phyloP scores from a whole-genome alignment of 2,113 vertebrate genomes.

The Nesogale talazaci region DNA sequence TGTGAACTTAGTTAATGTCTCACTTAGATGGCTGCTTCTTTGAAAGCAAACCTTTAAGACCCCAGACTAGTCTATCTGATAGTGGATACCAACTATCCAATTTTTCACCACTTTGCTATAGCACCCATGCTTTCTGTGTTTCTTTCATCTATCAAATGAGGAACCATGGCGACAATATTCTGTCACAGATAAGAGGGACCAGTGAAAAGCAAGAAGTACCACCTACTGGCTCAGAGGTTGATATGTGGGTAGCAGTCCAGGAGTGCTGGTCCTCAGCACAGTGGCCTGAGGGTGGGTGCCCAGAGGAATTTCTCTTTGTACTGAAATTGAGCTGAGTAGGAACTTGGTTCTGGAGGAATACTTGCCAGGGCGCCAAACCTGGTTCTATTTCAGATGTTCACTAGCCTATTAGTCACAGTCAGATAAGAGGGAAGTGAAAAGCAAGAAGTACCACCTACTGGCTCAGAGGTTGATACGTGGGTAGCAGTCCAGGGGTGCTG shows the following conservation, averaged over 20 bases:
- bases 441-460: background rate
- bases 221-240: background rate
- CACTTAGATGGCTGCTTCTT: no score
- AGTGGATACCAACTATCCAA: no score
- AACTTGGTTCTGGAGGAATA: background rate
- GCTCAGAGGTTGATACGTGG: background rate
- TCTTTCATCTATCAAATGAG: background rate
- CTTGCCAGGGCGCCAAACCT: no score
- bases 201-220: background rate
- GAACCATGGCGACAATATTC: background rate
- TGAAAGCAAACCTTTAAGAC: no score
- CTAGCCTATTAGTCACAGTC: no score
- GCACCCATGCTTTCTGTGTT: no score
- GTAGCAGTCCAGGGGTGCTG: accelerated
- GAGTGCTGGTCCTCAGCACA: background rate
- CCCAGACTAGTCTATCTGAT: no score
- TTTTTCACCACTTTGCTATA: no score
- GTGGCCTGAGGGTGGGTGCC: background rate
- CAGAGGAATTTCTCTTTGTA: background rate
- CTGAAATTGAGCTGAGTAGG: background rate
- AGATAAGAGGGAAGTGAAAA: background rate
- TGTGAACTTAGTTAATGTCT: no score
- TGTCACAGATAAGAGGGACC: background rate
- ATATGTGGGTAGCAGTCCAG: accelerated
- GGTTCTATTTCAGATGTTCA: no score